Base-by-base conservation (phyloP, 2,797 vertebrate genomes). In the Hozukius guyotensis region DNA sequence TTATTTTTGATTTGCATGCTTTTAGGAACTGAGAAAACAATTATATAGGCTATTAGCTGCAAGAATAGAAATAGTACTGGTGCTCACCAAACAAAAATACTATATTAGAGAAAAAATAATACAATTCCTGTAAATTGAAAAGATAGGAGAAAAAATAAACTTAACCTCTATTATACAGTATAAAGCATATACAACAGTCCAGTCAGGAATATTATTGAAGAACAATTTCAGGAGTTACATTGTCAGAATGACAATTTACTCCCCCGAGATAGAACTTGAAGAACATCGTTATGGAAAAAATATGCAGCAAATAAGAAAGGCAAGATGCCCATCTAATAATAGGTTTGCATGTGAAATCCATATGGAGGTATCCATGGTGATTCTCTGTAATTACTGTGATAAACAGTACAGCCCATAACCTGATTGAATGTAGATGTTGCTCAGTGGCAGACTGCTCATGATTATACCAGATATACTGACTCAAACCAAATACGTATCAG, bases 1-100 rank as follows among this genome's bases (percentile, higher is more conserved):
- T 89, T 76, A 74, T 78, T 85, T 55, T 80, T 72, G 34, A 87
- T 90, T 83, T 87, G 60, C 57, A 82, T 71, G 72, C 66, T 83
- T 82, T 77, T 71, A 53, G 57, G 62, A 84, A 61, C 63, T 57
- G 53, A 76, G 38, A 72, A 87, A 84, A 78, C 73, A 81, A 81
- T 80, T 80, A 56, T 11, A 69, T 25, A 80, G 36, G 70, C 71
- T 38, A 52, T 75, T 75, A 42, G 52, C 68, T 72, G 31, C 75
- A 81, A 67, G 32, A n/a, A 64, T 20, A 60, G 16, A 67, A 61
- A 75, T 42, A n/a, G 24, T 1, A 32, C 10, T 11, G 52, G 53
- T 80, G 49, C 16, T 67, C 24, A 5, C 8, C 32, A 70, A 61
- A 77, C 53, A 65, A 25, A 68, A 78, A 49, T 65, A 20, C 22